These are phyloP conservation scores for Aeoliscus strigatus DNA, from an alignment of 2,797 vertebrate genomes.

Conservation along the genomic window DNA sequence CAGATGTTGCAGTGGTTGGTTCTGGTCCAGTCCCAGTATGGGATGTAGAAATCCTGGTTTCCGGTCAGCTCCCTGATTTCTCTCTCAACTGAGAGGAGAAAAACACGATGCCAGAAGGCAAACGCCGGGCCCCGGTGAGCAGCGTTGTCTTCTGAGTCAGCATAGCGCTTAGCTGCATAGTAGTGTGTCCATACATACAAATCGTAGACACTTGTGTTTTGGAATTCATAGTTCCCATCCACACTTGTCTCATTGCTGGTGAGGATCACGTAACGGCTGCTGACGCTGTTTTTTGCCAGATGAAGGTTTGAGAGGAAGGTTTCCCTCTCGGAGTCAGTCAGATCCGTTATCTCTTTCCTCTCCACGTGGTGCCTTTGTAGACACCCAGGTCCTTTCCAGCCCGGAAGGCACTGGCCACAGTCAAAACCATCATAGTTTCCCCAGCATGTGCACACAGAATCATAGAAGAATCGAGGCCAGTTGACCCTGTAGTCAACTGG, in stretches of 20 bases:
- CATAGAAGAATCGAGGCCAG: constrained; percentile 31
- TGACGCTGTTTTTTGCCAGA: constrained; percentile 15
- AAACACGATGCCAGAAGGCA: constrained; percentile 19
- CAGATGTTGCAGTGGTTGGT: constrained; percentile 27
- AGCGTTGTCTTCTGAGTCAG: constrained; percentile 5
- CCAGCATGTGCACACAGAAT: constrained; percentile 20
- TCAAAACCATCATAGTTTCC: constrained; percentile 35
- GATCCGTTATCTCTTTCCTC: constrained; percentile 32
- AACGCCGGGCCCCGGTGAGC: constrained; percentile 26
- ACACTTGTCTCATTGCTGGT: constrained; percentile 20
- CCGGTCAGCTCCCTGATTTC: constrained; percentile 29
- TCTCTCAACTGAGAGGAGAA: constrained; percentile 27
- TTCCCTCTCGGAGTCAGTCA: constrained; percentile 19
- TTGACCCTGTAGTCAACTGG: constrained; percentile 23
- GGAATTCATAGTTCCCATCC: constrained; percentile 5
- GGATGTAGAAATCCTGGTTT: constrained; percentile 25
- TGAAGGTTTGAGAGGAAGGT: constrained; percentile 17
- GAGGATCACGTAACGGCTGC: constrained; percentile 21
- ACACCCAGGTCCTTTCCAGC: constrained; percentile 14
- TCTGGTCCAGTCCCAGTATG: constrained; percentile 38
- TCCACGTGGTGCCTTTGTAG: not conserved
- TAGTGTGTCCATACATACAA: constrained; percentile 36
- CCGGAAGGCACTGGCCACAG: constrained; percentile 27
- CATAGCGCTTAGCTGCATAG: constrained; percentile 18
- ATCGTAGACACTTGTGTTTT: constrained; percentile 24